phyloP scores from a whole-genome alignment of 2,797 vertebrate genomes.

The Rhodeus uyekii region DNA sequence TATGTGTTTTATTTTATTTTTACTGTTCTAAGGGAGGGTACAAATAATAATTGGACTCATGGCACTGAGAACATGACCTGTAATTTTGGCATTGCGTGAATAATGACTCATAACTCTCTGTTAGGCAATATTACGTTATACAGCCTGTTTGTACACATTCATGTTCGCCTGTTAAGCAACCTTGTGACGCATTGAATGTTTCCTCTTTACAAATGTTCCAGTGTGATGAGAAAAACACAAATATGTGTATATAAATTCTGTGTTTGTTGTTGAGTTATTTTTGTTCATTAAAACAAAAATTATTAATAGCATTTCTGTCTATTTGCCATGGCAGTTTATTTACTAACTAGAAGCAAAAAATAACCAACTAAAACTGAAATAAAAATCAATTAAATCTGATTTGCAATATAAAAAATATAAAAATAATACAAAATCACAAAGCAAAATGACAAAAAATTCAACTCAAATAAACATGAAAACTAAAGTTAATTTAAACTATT shows the following conservation, averaged over 20 bases:
- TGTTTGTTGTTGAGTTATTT: slow-evolving; percentile 23
- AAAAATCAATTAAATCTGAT: neutral
- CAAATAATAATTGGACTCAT: neutral
- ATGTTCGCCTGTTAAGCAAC: neutral
- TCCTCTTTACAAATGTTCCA: slow-evolving; percentile 26
- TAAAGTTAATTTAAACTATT: neutral
- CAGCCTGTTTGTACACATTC: neutral
- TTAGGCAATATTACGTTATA: neutral
- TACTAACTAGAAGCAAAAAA: neutral
- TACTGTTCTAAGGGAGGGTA: neutral
- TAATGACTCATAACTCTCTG: slow-evolving; percentile 6
- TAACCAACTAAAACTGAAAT: neutral
- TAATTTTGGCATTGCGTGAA: neutral
- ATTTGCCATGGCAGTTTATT: neutral
- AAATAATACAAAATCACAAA: neutral
- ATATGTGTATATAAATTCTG: neutral
- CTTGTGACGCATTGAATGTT: slow-evolving; percentile 36
- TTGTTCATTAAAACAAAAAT: neutral
- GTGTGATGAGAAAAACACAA: neutral
- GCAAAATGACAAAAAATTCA: neutral
- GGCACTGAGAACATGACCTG: neutral
- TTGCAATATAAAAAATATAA: too few relatives aligned
- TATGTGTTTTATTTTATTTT: neutral
- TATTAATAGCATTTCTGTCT: neutral
- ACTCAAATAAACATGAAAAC: neutral